Evolutionary conservation across 1,140 invertebrate genomes (phyloP).

Genomic region (Diuraphis noxia): DNA sequence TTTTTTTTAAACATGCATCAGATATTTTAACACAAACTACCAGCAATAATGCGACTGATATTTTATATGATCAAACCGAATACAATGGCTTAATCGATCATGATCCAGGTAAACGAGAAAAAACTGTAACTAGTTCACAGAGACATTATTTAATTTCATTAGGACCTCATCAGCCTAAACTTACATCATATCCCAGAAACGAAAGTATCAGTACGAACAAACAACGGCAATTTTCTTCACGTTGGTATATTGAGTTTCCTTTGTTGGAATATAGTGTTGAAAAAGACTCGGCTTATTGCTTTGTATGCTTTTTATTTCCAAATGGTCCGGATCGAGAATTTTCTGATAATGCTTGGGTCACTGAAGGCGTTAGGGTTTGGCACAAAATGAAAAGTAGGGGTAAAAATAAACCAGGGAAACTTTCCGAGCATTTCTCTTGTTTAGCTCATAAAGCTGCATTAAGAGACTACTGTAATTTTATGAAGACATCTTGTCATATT

Average conservation of each 20-base stretch:
- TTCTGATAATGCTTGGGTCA: constrained; percentile 8
- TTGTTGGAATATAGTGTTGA: constrained; percentile 41
- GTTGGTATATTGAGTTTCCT: constrained; percentile 24
- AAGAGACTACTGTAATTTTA: background rate
- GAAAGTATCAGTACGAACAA: background rate
- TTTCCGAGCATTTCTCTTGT: constrained; percentile 23
- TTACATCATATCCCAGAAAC: background rate
- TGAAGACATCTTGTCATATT: constrained; percentile 2
- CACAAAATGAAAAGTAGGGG: constrained; percentile 32
- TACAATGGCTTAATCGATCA: background rate
- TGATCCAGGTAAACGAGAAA: constrained; percentile 31
- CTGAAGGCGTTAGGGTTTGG: background rate
- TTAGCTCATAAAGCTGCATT: constrained; percentile 17
- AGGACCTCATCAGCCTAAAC: constrained; percentile 37
- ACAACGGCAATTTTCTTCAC: constrained; percentile 25
- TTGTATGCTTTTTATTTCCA: constrained; percentile 33
- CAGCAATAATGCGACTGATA: background rate
- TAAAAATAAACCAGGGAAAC: constrained; percentile 21
- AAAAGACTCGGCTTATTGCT: background rate
- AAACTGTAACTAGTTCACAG: constrained; percentile 5
- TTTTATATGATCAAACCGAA: background rate
- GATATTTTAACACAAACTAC: background rate
- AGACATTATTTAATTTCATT: constrained; percentile 39
- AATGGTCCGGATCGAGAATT: background rate
- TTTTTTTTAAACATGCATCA: background rate